Percentiles rank a stretch among this genome's conserved stretches.
These are phyloP conservation scores for Ceratina australensis DNA, from an alignment of 1,140 invertebrate genomes.

Conservation along the genomic window DNA sequence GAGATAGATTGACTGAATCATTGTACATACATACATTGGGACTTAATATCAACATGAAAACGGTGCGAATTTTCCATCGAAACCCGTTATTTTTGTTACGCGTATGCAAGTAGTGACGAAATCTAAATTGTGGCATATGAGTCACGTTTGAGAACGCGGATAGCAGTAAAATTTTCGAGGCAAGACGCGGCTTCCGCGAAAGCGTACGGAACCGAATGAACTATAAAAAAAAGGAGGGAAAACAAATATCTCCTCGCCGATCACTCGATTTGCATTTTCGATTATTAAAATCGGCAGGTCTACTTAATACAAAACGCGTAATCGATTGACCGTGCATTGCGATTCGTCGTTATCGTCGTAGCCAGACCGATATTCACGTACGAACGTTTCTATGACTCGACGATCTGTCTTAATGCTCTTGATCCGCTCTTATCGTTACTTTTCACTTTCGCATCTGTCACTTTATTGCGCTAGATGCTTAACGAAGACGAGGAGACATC, in stretches of 20 bases:
- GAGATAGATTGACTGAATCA: no score
- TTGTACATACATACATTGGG: no score
- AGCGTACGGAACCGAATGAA: not conserved
- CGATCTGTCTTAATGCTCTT: no score
- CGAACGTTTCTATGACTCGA: not conserved
- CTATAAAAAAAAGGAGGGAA: not conserved
- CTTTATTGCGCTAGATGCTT: not conserved
- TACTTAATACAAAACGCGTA: not conserved
- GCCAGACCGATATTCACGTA: no score
- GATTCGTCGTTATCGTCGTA: not conserved
- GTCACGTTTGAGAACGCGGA: not conserved
- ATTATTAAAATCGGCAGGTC: no score
- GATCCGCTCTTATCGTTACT: not conserved
- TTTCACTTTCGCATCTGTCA: not conserved
- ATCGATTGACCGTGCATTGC: not conserved
- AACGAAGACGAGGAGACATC: no score
- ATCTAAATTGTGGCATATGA: not conserved
- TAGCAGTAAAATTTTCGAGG: not conserved
- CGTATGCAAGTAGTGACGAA: slow-evolving; percentile 1
- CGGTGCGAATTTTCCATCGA: no score
- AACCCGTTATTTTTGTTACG: not conserved
- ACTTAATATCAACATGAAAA: no score
- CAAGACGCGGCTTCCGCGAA: not conserved
- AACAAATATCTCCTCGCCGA: no score
- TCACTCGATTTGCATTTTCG: no score